phyloP scores from a whole-genome alignment of 2,888 invertebrate genomes.

The Sphaeridia pumilis region DNA sequence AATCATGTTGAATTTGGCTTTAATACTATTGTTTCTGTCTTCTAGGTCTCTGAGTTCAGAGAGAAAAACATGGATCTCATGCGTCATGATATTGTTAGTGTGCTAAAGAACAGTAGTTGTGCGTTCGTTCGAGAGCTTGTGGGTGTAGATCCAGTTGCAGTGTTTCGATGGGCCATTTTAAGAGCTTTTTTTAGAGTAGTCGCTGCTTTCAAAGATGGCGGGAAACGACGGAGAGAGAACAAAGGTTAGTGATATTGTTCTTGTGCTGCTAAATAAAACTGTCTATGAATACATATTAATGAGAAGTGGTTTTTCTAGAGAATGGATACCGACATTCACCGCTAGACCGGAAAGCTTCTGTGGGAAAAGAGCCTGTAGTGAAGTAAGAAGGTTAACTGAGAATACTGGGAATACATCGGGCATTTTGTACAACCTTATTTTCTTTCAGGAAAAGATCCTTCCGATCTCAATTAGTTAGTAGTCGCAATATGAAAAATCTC shows the following conservation, averaged over 20 bases:
- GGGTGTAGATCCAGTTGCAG: constrained; percentile 83
- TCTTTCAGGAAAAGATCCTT: constrained; percentile 75
- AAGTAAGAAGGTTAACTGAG: constrained; percentile 25
- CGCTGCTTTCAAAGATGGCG: constrained; percentile 78
- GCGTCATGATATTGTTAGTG: constrained; percentile 86
- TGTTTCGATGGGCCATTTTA: constrained; percentile 86
- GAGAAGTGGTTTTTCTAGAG: no score
- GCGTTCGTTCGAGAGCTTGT: constrained; percentile 88
- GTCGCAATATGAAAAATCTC: constrained; percentile 77
- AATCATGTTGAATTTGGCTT: not conserved
- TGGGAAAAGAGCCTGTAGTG: constrained; percentile 31
- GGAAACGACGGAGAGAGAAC: constrained; percentile 41
- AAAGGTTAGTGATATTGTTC: constrained; percentile 40
- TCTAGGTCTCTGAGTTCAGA: constrained; percentile 70
- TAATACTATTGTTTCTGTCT: constrained; percentile 3
- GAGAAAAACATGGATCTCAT: constrained; percentile 93
- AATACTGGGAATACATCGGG: not conserved
- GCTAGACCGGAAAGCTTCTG: constrained; percentile 26
- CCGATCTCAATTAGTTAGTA: constrained; percentile 70
- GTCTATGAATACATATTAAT: no score
- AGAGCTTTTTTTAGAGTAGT: constrained; percentile 82
- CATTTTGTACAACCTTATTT: not conserved
- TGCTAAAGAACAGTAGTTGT: constrained; percentile 82
- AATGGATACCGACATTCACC: no score
- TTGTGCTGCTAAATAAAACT: no score